Evolutionary conservation across 2,797 vertebrate species (phyloP).

Genomic region (Smutsia gigantea): DNA sequence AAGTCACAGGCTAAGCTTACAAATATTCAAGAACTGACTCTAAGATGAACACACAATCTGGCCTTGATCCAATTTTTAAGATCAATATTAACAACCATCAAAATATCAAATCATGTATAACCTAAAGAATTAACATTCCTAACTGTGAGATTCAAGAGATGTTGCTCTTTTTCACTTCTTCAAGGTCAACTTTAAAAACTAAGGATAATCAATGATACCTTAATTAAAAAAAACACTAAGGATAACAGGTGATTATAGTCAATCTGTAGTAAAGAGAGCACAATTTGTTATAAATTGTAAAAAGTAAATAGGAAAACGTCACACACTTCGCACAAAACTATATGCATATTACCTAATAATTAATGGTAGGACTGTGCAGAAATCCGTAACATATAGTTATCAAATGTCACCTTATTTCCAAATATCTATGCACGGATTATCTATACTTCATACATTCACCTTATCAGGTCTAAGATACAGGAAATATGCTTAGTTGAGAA

Average conservation of each 20-base stretch:
- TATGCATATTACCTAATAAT: neutral
- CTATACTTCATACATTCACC: neutral
- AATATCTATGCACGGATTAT: neutral
- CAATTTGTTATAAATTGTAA: neutral
- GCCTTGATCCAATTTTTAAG: constrained; percentile 26
- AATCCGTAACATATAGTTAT: neutral
- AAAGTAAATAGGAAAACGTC: constrained; percentile 9
- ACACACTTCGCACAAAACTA: neutral
- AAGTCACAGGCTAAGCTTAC: neutral
- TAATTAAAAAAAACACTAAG: neutral
- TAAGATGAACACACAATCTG: neutral
- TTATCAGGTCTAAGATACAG: neutral
- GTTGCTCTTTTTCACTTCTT: neutral
- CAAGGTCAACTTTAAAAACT: constrained; percentile 35
- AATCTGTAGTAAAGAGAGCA: constrained; percentile 15
- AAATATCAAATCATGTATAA: neutral
- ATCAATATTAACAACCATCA: neutral
- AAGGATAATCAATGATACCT: neutral
- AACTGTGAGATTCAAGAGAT: neutral
- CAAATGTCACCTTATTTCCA: neutral
- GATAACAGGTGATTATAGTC: neutral
- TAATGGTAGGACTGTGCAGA: neutral
- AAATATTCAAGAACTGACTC: neutral
- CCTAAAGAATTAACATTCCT: constrained; percentile 20
- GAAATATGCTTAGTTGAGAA: constrained; percentile 35